Base-by-base conservation (phyloP, 2,888 invertebrate genomes). In the Archaeoteleia sp. region DNA sequence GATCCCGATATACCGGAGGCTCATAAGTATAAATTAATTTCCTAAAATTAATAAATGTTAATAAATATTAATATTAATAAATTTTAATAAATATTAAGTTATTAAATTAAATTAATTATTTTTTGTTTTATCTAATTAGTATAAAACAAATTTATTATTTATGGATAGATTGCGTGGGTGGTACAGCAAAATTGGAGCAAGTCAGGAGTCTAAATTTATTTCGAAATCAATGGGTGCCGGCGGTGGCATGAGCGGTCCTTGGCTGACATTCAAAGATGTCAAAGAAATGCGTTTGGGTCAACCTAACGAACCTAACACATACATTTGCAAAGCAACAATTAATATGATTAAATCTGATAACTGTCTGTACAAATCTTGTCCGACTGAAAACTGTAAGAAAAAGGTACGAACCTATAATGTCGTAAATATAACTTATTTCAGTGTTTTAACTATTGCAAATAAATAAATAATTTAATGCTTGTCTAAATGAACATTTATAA, bases 1-100 rank as follows among this genome's bases (percentile, higher is more conserved):
- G 95, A 98, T 87, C 98, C 98, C 0, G 97, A 98, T 82, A 87
- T 96, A 17, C 89, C 91, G 0, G 96, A 96, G 78, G 93, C 96
- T 1, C 94, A 96, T 82, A 88, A 88, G 78, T 83, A 70, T 42
- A 29, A 7, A 46, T 30, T 30, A 9, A 40, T 35, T 46, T 29
- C 9, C 10, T 39, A 45, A n/a, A n/a, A n/a, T 39, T 25, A n/a
- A 0, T 5, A 51, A 23, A 23, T 23, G n/a, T n/a, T n/a, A n/a
- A n/a, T n/a, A n/a, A 23, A 23, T 23, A 15, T 10, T 5, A 12
- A 15, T n/a, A 10, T 54, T 30, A 14, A 35, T 42, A 23, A 46
- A 9, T 32, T 30, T 25, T 48, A 27, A 12, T 23, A 39, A 39
- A 40, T 40, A 25, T 13, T 32, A 4, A 9, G 20, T 30, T 45